phyloP scores from a whole-genome alignment of 1,140 invertebrate genomes.

The Lutraria rhynchaena region DNA sequence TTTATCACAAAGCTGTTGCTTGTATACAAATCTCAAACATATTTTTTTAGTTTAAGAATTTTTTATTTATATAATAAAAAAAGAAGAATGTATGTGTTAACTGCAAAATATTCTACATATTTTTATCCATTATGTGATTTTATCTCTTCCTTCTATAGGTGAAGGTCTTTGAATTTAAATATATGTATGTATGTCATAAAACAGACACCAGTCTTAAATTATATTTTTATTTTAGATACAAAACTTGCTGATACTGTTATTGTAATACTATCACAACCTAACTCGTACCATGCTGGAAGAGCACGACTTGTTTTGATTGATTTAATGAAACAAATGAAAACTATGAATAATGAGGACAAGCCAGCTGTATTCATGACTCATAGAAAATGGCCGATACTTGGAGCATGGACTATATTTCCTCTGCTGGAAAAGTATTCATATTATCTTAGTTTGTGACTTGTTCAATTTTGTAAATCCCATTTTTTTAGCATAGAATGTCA shows the following conservation, averaged over 20 bases:
- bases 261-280: slow-evolving; percentile 69
- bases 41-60: too few relatives aligned
- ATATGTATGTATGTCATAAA: too few relatives aligned
- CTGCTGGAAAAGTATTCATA: slow-evolving; percentile 83
- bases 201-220: not conserved
- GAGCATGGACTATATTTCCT: slow-evolving; percentile 87
- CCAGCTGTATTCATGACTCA: slow-evolving; percentile 85
- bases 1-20: too few relatives aligned
- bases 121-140: too few relatives aligned
- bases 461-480: too few relatives aligned
- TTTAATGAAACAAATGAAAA: slow-evolving; percentile 43
- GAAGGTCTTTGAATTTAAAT: too few relatives aligned
- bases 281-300: slow-evolving; percentile 68
- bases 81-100: too few relatives aligned
- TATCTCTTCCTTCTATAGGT: too few relatives aligned
- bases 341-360: slow-evolving; percentile 40
- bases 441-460: not conserved
- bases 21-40: too few relatives aligned
- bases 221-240: slow-evolving; percentile 56
- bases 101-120: too few relatives aligned
- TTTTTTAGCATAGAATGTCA: too few relatives aligned
- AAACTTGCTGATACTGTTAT: slow-evolving; percentile 67
- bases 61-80: too few relatives aligned
- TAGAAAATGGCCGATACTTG: slow-evolving; percentile 84
- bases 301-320: slow-evolving; percentile 62